Conservation (phyloP, 2,113 vertebrate species). For the Muscicapa adusta region DNA sequence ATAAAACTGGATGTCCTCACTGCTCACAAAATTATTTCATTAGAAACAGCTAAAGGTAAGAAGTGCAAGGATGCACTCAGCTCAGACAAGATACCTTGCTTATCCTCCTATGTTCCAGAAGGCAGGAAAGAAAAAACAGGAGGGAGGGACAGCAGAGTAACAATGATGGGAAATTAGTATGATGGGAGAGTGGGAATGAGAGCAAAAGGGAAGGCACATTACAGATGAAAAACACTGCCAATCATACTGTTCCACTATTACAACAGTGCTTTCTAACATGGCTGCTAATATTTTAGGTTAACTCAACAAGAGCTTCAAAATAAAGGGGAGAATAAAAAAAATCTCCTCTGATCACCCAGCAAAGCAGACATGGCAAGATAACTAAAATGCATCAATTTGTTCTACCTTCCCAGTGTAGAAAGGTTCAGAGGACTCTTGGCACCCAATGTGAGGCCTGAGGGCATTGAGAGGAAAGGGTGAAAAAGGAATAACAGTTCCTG, state of each 20-base stretch:
- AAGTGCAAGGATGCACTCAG: background rate
- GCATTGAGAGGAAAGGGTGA: background rate
- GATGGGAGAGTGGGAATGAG: background rate
- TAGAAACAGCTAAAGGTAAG: background rate
- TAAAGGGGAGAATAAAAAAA: background rate
- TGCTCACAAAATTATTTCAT: background rate
- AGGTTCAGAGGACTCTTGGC: background rate
- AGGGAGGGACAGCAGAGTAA: background rate
- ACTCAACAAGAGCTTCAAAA: background rate
- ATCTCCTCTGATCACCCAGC: background rate
- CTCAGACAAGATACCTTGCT: background rate
- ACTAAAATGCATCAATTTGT: background rate
- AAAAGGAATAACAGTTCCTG: background rate
- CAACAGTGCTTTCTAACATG: background rate
- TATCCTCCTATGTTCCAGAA: background rate
- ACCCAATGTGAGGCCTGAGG: background rate
- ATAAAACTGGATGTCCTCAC: background rate
- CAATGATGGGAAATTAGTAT: background rate
- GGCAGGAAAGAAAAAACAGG: background rate
- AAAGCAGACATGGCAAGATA: background rate
- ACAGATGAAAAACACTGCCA: background rate
- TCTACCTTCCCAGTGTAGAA: background rate
- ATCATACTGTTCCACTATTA: fast-evolving
- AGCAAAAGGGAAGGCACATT: background rate
- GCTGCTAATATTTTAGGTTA: background rate